phyloP scores from a whole-genome alignment of 1,140 invertebrate genomes.

The Phymorhynchus buccinoides region DNA sequence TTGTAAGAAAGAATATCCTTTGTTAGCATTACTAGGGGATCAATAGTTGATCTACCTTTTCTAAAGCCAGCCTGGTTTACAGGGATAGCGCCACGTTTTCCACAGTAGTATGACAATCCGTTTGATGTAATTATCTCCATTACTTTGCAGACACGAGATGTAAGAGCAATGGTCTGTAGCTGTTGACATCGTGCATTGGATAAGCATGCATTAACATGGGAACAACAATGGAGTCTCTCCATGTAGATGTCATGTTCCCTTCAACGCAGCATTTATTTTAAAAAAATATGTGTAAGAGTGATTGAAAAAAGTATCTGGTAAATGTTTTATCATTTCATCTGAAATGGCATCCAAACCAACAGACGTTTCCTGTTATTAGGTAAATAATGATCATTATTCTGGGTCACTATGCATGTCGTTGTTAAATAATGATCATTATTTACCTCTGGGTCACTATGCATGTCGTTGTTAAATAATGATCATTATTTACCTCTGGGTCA shows the following conservation, averaged over 20 bases:
- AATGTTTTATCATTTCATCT: not conserved
- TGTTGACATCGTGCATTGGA: not conserved
- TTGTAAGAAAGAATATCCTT: too few species aligned
- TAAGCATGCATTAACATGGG: not conserved
- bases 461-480: not conserved
- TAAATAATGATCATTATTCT: not conserved
- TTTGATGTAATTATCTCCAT: not conserved
- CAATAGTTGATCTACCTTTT: not conserved
- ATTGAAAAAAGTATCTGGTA: not conserved
- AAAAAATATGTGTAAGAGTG: not conserved
- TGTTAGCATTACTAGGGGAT: not conserved
- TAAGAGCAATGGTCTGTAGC: not conserved
- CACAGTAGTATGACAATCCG: not conserved
- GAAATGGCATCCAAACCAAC: slow-evolving; percentile 4
- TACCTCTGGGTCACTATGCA: not conserved
- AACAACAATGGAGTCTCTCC: not conserved
- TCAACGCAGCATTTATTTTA: not conserved
- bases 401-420: not conserved
- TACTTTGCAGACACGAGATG: not conserved
- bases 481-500: not conserved
- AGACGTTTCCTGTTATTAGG: not conserved
- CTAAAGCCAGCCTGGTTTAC: not conserved
- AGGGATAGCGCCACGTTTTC: not conserved
- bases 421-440: not conserved
- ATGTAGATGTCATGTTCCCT: not conserved